Evolutionary conservation across 1,140 invertebrate genomes (phyloP), one percentile per base, ranked within the genome.

Genomic region (Myzus persicae): DNA sequence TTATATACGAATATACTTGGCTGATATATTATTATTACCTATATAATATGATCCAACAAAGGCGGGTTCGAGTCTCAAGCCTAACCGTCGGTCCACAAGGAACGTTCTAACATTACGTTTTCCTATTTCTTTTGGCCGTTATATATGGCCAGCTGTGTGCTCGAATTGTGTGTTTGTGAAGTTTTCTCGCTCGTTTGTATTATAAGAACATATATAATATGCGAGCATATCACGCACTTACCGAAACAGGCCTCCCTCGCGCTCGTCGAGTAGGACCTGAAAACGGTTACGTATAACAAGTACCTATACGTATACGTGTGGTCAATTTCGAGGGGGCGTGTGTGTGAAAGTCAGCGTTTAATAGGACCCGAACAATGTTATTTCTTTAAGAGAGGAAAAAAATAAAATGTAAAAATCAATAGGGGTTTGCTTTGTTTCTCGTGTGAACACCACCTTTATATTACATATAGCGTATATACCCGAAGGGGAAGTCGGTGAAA

Each of bases 401-500:
- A 11, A 54, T 40, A 24, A 89, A 51, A 42, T 40, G 44, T 54
- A 54, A 89, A 89, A 89, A 89, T 89, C 88, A 54, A 91, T 91
- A 91, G 90, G 67, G 90, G 51, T 44, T 76, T 42, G 51, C 90
- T 91, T 91, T 91, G 88, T 89, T 89, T 89, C 90, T 67, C 42
- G 40, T 76, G 90, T 76, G 90, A 91, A 91, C 59, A 91, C 90
- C 67, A 91, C 90, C 90, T 91, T 44, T 31, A 40, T 90, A 38
- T 90, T 54, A 88, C 42, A 87, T 31, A n/a, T 82, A 46, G 26
- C 36, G 46, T 88, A 88, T 46, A 88, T 46, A 44, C 84, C 31
- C 90, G 59, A 36, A 67, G 90, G 90, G 90, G 90, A 91, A 91
- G 54, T 76, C 90, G 38, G 59, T 46, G 90, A 91, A 91, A 91